Base-by-base conservation (phyloP, 2,113 vertebrate genomes). In the Hydrochoerus hydrochaeris region DNA sequence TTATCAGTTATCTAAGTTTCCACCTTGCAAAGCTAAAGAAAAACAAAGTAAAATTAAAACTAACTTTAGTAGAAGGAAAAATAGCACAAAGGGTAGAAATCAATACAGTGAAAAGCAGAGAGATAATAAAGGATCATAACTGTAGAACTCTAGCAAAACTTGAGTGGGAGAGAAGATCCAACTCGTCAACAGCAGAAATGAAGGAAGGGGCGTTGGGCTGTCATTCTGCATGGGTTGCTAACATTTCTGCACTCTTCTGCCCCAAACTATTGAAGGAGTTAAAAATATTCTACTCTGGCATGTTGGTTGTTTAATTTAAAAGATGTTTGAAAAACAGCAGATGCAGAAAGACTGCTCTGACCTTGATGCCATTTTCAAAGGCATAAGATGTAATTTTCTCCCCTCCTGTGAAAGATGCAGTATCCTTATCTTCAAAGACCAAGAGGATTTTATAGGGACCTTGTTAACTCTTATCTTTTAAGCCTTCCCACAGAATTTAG, bases 391-490 rank as follows among this genome's bases (percentile, higher is more conserved):
- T 86, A 80, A 71, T 91, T 86, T 83, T 54, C 58, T 7, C 46
- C 46, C 46, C 7, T n/a, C 16, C 12, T 52, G 5, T 62, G 84
- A 63, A 38, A 60, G 63, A 41, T 7, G 16, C 57, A 54, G 16
- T 32, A 24, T 57, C 67, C 67, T 92, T 88, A 88, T 83, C 94
- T 92, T 49, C 57, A 65, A 49, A 22, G 26, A 71, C 26, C 60
- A 38, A 83, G 63, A n/a, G 17, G 67, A n/a, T 41, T 32, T 44
- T 16, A 14, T 7, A 5, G 12, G 10, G 65, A 17, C 57, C 44
- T 62, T 32, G 44, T 87, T 80, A 81, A 26, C 62, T 58, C 83
- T 91, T 71, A 95, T 54, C 94, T 87, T 38, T 91, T 80, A 69
- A 91, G 44, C 94, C n/a, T 87, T 16, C 35, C 6, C 22, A 3